phyloP scores from a whole-genome alignment of 2,113 vertebrate genomes.

The Petrocephalus zakoni region DNA sequence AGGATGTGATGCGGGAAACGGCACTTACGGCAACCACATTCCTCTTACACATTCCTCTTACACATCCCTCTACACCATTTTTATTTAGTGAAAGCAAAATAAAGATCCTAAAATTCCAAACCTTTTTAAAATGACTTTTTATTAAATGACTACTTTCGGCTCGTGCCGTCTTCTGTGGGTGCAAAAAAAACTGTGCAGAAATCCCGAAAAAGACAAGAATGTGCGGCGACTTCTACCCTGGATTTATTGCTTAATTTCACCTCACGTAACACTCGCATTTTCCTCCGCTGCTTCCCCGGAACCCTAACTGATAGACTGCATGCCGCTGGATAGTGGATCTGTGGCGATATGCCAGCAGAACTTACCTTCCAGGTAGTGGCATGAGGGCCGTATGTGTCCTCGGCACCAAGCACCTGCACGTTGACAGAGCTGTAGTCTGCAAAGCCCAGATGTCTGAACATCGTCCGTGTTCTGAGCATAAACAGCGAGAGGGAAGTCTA shows the following conservation, averaged over 20 bases:
- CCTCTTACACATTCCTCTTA: neutral
- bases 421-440: conserved; percentile 75
- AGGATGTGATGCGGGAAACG: neutral
- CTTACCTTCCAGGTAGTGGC: conserved; percentile 54
- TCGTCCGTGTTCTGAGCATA: conserved; percentile 60
- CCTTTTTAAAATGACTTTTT: neutral
- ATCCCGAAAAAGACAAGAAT: neutral
- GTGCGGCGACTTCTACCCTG: neutral
- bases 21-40: neutral
- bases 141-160: neutral
- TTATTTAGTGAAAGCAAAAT: neutral
- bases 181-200: neutral
- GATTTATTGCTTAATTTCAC: neutral
- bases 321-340: neutral
- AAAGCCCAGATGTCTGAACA: conserved; percentile 68
- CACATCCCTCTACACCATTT: neutral
- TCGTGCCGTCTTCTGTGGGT: neutral
- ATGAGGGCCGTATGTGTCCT: conserved; percentile 74
- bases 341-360: conserved; percentile 8
- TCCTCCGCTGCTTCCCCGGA: neutral
- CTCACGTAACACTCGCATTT: neutral
- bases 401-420: conserved; percentile 73
- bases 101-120: neutral
- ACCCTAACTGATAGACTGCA: neutral
- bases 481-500: neutral